Evolutionary conservation across 2,797 vertebrate species (phyloP).

Genomic region (Cichlasoma orientale): DNA sequence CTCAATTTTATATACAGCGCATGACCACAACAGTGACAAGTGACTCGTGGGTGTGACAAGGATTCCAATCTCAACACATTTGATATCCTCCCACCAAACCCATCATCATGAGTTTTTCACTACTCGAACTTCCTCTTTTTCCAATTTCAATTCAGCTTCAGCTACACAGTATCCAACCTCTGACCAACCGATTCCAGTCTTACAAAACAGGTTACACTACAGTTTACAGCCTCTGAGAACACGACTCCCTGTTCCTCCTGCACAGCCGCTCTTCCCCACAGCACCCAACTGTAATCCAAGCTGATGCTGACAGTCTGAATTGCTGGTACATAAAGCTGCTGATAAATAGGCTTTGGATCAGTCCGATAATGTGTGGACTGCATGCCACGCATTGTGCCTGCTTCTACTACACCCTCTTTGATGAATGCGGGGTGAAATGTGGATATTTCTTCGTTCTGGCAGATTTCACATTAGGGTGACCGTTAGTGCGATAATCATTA

Average conservation of each 20-base stretch:
- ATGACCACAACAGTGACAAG: no score
- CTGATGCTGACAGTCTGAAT: conserved; percentile 16
- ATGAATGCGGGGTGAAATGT: background rate
- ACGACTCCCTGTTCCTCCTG: background rate
- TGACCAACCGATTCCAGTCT: background rate
- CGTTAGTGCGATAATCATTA: background rate
- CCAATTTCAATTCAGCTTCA: conserved; percentile 26
- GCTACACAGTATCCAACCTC: background rate
- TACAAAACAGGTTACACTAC: background rate
- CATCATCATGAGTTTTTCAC: conserved; percentile 13
- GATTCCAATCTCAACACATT: background rate
- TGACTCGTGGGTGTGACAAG: background rate
- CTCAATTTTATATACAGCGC: no score
- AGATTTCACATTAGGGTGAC: background rate
- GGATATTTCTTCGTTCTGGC: background rate
- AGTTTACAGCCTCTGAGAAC: background rate
- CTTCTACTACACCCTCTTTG: background rate
- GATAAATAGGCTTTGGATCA: conserved; percentile 19
- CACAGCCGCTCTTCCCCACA: background rate
- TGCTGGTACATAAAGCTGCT: conserved; percentile 1
- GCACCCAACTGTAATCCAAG: conserved; percentile 9
- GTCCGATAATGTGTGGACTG: background rate
- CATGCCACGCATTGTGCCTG: background rate
- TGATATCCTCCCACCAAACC: background rate
- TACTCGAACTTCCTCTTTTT: conserved; percentile 28